Conservation (phyloP, 2,797 vertebrate species). For the Vireo griseus region DNA sequence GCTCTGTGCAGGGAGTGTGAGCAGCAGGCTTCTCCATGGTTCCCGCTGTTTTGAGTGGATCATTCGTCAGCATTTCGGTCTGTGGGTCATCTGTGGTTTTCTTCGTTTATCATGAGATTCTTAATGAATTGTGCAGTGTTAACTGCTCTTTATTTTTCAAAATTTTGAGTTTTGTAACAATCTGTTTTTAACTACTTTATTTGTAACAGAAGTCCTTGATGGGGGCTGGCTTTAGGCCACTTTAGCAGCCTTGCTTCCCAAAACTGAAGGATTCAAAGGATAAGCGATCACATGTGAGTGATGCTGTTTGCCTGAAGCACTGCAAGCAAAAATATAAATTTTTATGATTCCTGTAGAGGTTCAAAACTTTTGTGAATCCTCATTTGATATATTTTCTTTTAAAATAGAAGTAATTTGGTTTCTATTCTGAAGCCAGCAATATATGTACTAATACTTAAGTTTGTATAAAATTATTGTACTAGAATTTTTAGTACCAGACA, state of each 20-base stretch:
- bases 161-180: background rate
- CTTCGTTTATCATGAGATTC: background rate
- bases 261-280: background rate
- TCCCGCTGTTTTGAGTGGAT: background rate
- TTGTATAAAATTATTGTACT: background rate
- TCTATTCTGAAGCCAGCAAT: background rate
- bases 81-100: background rate
- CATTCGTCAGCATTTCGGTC: background rate
- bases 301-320: background rate
- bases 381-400: background rate
- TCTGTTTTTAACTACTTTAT: background rate
- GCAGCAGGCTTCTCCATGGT: background rate
- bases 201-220: background rate
- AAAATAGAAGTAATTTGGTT: background rate
- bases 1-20: background rate
- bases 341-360: background rate
- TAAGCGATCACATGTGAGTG: background rate
- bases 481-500: background rate
- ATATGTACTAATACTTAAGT: background rate
- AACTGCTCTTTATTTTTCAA: background rate
- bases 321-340: background rate
- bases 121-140: background rate
- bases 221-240: background rate
- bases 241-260: background rate
- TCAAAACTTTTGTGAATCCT: background rate